These are phyloP conservation scores for Microcebus lehilahytsara DNA, from an alignment of 2,113 vertebrate species.

Conservation along the genomic window DNA sequence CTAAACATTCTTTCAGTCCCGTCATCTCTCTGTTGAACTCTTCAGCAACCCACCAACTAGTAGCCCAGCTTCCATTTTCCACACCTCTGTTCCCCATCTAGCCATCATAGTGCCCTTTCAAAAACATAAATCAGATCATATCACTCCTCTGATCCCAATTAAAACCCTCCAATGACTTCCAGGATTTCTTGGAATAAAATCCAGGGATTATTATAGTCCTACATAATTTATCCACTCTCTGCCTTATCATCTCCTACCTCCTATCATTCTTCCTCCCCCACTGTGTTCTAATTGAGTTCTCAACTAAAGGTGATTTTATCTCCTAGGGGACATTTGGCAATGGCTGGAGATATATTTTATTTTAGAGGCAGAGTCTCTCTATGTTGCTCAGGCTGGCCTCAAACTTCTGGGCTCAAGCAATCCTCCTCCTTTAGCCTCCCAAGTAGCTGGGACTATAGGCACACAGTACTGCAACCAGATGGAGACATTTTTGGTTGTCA, in stretches of 20 bases:
- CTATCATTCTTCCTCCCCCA: neutral
- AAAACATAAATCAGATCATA: neutral
- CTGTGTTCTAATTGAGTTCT: neutral
- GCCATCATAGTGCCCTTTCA: neutral
- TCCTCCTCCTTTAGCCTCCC: too few relatives aligned
- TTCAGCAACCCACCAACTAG: neutral
- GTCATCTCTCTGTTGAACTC: neutral
- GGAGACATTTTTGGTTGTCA: neutral
- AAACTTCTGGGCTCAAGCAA: too few relatives aligned
- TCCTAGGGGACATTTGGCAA: neutral
- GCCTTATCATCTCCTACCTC: neutral
- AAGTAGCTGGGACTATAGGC: too few relatives aligned
- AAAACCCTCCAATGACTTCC: neutral
- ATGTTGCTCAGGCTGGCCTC: too few relatives aligned
- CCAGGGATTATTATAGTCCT: neutral
- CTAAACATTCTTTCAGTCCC: neutral
- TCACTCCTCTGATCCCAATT: neutral
- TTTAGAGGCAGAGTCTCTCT: too few relatives aligned
- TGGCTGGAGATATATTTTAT: neutral
- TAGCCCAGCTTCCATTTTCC: neutral
- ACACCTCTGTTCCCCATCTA: neutral
- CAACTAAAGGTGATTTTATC: neutral
- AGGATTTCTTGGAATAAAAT: neutral
- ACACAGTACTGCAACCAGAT: too few relatives aligned
- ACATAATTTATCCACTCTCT: neutral